Conservation (phyloP, 2,888 invertebrate genomes). For the Thera britannica region DNA sequence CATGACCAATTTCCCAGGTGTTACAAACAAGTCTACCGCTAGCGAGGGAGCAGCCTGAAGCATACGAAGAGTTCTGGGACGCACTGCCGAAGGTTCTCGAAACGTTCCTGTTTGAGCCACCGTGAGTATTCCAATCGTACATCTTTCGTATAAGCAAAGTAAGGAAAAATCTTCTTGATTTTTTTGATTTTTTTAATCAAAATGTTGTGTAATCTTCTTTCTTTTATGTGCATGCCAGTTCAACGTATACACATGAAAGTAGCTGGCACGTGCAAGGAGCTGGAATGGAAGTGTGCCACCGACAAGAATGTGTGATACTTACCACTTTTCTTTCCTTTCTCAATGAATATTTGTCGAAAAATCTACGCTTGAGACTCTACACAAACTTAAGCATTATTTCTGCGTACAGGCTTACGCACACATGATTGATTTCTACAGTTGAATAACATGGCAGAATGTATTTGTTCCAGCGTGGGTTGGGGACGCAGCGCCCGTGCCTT, state of each 20-base stretch:
- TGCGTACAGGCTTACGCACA: too few species aligned
- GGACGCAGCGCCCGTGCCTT: conserved; percentile 56
- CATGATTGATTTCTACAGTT: too few species aligned
- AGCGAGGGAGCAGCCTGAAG: conserved; percentile 90
- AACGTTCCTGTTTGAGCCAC: conserved; percentile 93
- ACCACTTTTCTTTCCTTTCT: too few species aligned
- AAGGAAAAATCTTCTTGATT: background rate
- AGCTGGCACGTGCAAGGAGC: too few species aligned
- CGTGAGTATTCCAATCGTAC: conserved; percentile 59
- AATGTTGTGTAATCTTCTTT: background rate
- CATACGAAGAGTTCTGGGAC: conserved; percentile 93
- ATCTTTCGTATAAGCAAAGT: background rate
- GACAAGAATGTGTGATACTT: too few species aligned
- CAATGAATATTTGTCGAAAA: too few species aligned
- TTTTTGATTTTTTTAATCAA: background rate
- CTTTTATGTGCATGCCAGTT: too few species aligned
- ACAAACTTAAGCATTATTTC: too few species aligned
- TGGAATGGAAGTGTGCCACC: too few species aligned
- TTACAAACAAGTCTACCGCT: conserved; percentile 94
- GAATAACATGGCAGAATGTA: background rate
- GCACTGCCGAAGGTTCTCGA: conserved; percentile 94
- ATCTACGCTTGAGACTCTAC: too few species aligned
- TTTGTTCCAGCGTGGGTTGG: conserved; percentile 52
- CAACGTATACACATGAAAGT: too few species aligned
- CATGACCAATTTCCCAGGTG: conserved; percentile 82